Evolutionary conservation across 1,140 invertebrate genomes (phyloP).

Genomic region (Drosophila simulans): DNA sequence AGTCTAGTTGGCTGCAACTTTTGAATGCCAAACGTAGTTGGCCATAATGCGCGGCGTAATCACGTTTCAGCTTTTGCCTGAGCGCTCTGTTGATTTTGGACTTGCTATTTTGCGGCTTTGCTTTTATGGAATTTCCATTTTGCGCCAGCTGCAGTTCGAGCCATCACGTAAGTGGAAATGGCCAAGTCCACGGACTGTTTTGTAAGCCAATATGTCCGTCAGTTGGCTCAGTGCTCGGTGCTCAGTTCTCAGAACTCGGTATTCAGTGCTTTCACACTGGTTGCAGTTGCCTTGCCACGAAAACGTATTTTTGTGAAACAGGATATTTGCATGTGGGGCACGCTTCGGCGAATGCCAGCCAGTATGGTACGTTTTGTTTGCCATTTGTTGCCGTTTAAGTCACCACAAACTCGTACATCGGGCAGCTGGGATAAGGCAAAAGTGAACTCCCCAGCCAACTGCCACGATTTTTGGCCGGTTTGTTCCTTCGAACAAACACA

Average conservation of each 20-base stretch:
- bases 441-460: conserved; percentile 13
- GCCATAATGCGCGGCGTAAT: conserved; percentile 49
- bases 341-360: conserved; percentile 50
- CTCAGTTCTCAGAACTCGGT: too few species aligned
- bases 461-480: conserved; percentile 13
- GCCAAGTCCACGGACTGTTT: conserved; percentile 55
- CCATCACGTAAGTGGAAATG: conserved; percentile 70
- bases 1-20: conserved; percentile 27
- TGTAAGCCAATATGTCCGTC: conserved; percentile 58
- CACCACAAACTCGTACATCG: conserved; percentile 20
- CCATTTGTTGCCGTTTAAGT: conserved; percentile 69
- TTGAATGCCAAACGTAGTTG: conserved; percentile 37
- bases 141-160: conserved; percentile 49
- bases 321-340: conserved; percentile 71
- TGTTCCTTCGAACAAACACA: conserved; percentile 5
- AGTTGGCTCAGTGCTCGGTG: conserved; percentile 6
- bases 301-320: conserved; percentile 13
- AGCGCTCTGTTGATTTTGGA: conserved; percentile 42
- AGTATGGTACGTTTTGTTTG: conserved; percentile 75
- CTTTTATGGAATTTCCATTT: conserved; percentile 57
- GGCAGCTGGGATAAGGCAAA: conserved; percentile 8
- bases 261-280: conserved; percentile 18
- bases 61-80: conserved; percentile 49
- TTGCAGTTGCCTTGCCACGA: conserved; percentile 20
- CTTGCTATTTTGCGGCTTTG: conserved; percentile 1